These are phyloP conservation scores for Drosophila cracens DNA, from an alignment of 2,888 invertebrate species.

Conservation along the genomic window DNA sequence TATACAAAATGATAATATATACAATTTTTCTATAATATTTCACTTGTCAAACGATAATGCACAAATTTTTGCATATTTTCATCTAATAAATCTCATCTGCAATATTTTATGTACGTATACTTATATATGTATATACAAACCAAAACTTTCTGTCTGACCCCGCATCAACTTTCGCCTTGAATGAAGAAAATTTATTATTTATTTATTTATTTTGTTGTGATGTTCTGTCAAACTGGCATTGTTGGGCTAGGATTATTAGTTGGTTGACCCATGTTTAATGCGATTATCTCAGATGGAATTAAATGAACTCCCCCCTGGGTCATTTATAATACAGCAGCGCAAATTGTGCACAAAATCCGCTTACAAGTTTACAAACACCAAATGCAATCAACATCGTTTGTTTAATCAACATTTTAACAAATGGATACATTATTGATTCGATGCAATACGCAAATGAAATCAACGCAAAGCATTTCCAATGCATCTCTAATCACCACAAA, in stretches of 20 bases:
- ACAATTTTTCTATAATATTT: conserved; percentile 11
- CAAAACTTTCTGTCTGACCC: conserved; percentile 12
- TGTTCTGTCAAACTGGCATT: conserved; percentile 6
- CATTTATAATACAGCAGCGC: conserved; percentile 15
- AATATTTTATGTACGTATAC: background rate
- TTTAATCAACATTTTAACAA: conserved; percentile 18
- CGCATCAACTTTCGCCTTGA: conserved; percentile 24
- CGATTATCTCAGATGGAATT: conserved; percentile 31
- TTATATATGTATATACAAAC: background rate
- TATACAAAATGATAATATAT: background rate
- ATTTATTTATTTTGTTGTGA: background rate
- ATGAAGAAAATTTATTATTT: conserved; percentile 6
- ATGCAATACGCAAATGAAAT: background rate
- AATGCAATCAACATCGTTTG: conserved; percentile 11
- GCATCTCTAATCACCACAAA: conserved; percentile 12
- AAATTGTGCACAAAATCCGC: conserved; percentile 26
- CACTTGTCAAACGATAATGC: conserved; percentile 7
- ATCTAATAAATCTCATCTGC: background rate
- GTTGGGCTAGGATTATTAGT: conserved; percentile 15
- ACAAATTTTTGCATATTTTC: conserved; percentile 8
- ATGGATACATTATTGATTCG: conserved; percentile 2
- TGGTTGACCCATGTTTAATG: conserved; percentile 38
- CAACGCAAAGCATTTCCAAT: background rate
- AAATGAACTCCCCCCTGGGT: conserved; percentile 16
- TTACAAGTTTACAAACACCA: conserved; percentile 17